Evolutionary conservation across 2,797 vertebrate genomes (phyloP), one percentile per base, ranked within the genome.

Genomic region (Pangasius mekongensis): DNA sequence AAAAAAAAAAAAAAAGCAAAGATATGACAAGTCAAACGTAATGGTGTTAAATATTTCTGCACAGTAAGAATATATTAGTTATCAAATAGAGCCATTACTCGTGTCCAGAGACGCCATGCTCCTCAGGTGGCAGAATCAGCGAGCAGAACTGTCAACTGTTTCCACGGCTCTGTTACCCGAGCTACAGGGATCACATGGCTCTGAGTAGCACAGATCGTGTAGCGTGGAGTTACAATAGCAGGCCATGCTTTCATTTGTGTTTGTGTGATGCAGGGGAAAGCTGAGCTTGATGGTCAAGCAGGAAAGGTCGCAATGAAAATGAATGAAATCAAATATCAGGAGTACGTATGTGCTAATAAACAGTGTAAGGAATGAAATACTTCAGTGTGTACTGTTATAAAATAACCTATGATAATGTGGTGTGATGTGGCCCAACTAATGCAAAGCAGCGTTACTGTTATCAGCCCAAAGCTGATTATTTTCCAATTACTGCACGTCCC

Each of bases 161-260:
- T 93, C 93, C 89, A 91, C 39, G 90, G 83, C 89, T 82, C 76
- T 6, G 33, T 92, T 93, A 89, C 93, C 93, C 58, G 93, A 92
- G 93, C 93, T 93, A 95, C 94, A 88, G 16, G 71, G 27, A 52
- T 92, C 91, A 90, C 92, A 90, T 91, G 92, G 49, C 91, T 88
- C 86, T 0, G 22, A 58, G 16, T 2, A 18, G 9, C 36, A 62
- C 56, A 43, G 58, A 62, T 82, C 58, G 24, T 64, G 80, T 82
- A 27, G 39, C 27, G 1, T 64, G 27, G 56, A 62, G 56, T 60
- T 27, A 82, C 20, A 81, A 81, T 60, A 60, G 78, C 56, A 62
- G 80, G 36, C 16, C 0, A 18, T 62, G 80, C 11, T 62, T 1
- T 43, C 22, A n/a, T 27, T 60, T 36, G 20, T 39, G 20, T 81